These are phyloP conservation scores for Oscheius sp. DNA, from an alignment of 2,888 invertebrate species.

Conservation along the genomic window DNA sequence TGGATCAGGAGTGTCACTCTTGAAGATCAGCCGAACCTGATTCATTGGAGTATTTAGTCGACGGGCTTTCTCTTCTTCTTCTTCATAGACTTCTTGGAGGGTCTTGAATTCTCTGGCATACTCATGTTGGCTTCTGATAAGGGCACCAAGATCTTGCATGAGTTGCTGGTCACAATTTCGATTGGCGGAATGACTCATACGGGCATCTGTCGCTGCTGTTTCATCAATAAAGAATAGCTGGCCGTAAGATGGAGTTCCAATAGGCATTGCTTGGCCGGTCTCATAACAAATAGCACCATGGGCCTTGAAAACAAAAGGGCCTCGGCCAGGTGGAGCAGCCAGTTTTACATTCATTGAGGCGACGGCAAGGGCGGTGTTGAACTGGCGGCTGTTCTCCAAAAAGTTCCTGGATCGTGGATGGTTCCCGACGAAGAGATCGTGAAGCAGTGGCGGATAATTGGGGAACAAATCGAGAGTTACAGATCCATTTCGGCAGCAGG, in stretches of 20 bases:
- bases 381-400: conserved; percentile 27
- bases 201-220: conserved; percentile 30
- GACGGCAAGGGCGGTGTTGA: conserved; percentile 40
- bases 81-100: conserved; percentile 43
- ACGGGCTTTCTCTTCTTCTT: conserved; percentile 32
- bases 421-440: neutral
- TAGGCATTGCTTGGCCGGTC: conserved; percentile 34
- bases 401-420: conserved; percentile 13
- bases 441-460: conserved; percentile 2
- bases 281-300: conserved; percentile 42
- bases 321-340: conserved; percentile 36
- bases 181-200: conserved; percentile 36
- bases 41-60: neutral
- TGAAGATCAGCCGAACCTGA: conserved; percentile 39
- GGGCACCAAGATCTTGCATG: conserved; percentile 36
- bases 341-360: conserved; percentile 41
- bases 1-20: conserved; percentile 32
- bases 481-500: conserved; percentile 19
- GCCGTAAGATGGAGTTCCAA: conserved; percentile 1
- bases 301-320: conserved; percentile 40
- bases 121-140: conserved; percentile 34
- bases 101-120: conserved; percentile 40
- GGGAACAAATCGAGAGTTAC: conserved; percentile 9
- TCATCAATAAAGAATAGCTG: conserved; percentile 42
- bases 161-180: conserved; percentile 23